Percentiles rank a stretch among this genome's conserved stretches.
Evolutionary conservation across 2,113 vertebrate genomes (phyloP).

Genomic region (Epinephelus moara): DNA sequence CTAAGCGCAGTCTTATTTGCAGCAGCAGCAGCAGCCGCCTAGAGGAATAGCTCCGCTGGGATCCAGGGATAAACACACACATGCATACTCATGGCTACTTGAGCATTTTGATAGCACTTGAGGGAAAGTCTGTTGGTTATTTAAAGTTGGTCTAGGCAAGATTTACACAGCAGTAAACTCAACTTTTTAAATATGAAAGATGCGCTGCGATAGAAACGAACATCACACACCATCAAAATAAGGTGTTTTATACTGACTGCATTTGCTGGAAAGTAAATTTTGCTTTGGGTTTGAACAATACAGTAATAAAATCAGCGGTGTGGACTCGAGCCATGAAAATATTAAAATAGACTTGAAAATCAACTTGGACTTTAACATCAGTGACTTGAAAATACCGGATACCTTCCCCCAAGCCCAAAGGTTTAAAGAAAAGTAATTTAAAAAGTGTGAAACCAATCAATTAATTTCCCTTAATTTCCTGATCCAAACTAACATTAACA

Average conservation of each 20-base stretch:
- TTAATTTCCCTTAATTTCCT: no score
- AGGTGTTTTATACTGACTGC: not conserved
- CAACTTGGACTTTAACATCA: no score
- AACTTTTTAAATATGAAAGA: slow-evolving; percentile 4
- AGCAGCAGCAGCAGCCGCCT: slow-evolving; percentile 45
- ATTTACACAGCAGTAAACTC: not conserved
- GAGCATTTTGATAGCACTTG: slow-evolving; percentile 27
- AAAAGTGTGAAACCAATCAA: no score
- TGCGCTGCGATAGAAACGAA: not conserved
- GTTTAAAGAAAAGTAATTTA: no score
- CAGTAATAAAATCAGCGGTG: not conserved
- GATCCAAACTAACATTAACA: no score
- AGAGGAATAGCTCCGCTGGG: slow-evolving; percentile 46
- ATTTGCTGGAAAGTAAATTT: not conserved
- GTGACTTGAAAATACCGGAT: no score
- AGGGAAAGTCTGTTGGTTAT: slow-evolving; percentile 27
- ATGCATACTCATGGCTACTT: slow-evolving; percentile 42
- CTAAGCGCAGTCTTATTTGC: slow-evolving; percentile 22
- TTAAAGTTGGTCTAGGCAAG: slow-evolving; percentile 1
- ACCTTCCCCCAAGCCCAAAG: no score
- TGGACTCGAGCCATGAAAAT: not conserved
- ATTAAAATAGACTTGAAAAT: no score
- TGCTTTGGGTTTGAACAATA: not conserved
- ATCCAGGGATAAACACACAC: slow-evolving; percentile 43
- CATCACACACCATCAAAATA: not conserved